Conservation (phyloP, 2,797 vertebrate genomes). For the Eleutherodactylus coqui region DNA sequence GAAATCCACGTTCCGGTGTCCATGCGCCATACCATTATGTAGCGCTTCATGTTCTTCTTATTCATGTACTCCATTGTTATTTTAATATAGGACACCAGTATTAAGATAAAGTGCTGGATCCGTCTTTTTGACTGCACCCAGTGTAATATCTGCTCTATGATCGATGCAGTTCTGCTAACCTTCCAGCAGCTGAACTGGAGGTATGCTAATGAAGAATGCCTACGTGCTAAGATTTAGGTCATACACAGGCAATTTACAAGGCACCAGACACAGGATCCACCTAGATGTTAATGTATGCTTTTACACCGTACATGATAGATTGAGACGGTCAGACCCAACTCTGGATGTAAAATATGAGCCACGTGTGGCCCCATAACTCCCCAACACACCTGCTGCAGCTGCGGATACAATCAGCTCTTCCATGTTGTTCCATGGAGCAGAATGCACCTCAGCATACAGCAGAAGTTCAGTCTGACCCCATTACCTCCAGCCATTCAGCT, state of each 20-base stretch:
- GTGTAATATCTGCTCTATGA: neutral
- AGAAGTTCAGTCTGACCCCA: neutral
- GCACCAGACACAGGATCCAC: neutral
- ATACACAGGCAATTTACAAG: slow-evolving; percentile 34
- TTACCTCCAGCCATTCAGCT: too few species aligned
- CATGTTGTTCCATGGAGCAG: neutral
- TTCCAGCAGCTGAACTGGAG: neutral
- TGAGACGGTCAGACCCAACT: neutral
- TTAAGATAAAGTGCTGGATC: too few species aligned
- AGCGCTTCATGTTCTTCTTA: too few species aligned
- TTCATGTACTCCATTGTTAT: too few species aligned
- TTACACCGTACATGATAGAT: slow-evolving; percentile 25
- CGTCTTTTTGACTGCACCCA: too few species aligned
- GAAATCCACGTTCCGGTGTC: too few species aligned
- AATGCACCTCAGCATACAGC: neutral
- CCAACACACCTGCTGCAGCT: slow-evolving; percentile 39
- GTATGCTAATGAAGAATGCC: neutral
- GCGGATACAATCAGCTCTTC: neutral
- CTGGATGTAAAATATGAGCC: slow-evolving; percentile 28
- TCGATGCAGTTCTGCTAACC: neutral
- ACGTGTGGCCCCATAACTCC: slow-evolving; percentile 5
- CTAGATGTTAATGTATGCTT: slow-evolving; percentile 3
- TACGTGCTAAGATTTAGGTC: slow-evolving; percentile 19
- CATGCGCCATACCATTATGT: too few species aligned
- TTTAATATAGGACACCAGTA: too few species aligned